phyloP scores from a whole-genome alignment of 2,113 vertebrate genomes.

The Chinchilla lanigera region DNA sequence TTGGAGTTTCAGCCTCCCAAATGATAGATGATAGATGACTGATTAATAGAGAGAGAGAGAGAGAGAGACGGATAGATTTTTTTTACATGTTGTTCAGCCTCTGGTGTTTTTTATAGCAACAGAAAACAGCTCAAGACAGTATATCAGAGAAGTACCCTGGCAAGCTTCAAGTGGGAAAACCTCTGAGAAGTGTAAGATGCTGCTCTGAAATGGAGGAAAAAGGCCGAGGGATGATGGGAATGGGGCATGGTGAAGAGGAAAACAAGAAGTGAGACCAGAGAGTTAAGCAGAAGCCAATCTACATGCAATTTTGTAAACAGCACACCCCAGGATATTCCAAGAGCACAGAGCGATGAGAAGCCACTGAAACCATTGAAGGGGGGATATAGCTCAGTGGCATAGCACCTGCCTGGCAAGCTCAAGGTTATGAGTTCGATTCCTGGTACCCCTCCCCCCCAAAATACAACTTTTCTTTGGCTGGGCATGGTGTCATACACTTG shows the following conservation, averaged over 20 bases:
- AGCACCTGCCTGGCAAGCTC: no score
- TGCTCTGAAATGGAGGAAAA: neutral
- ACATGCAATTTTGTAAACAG: neutral
- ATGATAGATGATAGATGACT: neutral
- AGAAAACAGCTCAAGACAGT: neutral
- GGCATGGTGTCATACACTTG: no score
- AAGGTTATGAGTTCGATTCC: no score
- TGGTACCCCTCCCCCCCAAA: no score
- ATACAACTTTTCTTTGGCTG: no score
- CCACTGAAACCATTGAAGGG: neutral
- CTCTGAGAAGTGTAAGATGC: neutral
- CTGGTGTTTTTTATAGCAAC: neutral
- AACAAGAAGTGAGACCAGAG: neutral
- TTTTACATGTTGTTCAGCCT: neutral
- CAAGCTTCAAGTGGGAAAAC: neutral
- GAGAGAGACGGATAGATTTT: neutral
- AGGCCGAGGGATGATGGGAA: neutral
- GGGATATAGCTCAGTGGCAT: no score
- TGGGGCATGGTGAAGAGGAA: neutral
- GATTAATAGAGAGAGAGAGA: neutral
- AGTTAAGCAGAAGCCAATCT: neutral
- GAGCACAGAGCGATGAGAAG: neutral
- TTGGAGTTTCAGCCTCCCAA: neutral
- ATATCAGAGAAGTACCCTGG: neutral
- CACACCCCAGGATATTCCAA: neutral